Conservation (phyloP, 64 coral and sea anemone genomes). For the Porites lutea region DNA sequence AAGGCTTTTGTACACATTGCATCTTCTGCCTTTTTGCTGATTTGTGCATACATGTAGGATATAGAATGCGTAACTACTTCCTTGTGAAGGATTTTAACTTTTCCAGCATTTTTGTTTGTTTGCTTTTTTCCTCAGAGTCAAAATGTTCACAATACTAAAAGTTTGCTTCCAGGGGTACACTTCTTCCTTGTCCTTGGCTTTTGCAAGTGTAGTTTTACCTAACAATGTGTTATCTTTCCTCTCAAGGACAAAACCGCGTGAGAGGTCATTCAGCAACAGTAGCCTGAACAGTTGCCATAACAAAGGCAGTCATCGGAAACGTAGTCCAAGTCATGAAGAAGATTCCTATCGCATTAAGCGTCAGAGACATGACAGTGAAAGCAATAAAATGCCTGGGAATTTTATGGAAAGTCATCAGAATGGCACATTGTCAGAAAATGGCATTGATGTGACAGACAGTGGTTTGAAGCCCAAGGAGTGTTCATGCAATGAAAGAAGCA, state of each 20-base stretch:
- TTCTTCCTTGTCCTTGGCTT: no score
- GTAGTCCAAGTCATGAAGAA: constrained; percentile 84
- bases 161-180: no score
- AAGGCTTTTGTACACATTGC: no score
- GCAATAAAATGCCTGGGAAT: constrained; percentile 9
- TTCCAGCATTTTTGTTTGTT: no score
- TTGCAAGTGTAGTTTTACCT: no score
- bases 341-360: constrained; percentile 65
- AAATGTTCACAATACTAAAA: no score
- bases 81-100: no score
- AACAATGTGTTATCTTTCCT: not conserved
- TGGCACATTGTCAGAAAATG: constrained; percentile 44
- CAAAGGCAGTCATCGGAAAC: constrained; percentile 61
- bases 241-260: constrained; percentile 43
- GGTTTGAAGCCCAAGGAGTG: not conserved
- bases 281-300: constrained; percentile 54
- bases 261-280: constrained; percentile 56
- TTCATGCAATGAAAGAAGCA: constrained; percentile 22
- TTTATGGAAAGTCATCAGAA: not conserved
- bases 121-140: no score
- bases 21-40: no score
- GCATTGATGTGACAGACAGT: constrained; percentile 14
- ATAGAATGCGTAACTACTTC: no score
- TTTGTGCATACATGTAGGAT: no score
- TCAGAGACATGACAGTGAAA: constrained; percentile 63